phyloP scores from a whole-genome alignment of 2,888 invertebrate species.

The Mantis religiosa region DNA sequence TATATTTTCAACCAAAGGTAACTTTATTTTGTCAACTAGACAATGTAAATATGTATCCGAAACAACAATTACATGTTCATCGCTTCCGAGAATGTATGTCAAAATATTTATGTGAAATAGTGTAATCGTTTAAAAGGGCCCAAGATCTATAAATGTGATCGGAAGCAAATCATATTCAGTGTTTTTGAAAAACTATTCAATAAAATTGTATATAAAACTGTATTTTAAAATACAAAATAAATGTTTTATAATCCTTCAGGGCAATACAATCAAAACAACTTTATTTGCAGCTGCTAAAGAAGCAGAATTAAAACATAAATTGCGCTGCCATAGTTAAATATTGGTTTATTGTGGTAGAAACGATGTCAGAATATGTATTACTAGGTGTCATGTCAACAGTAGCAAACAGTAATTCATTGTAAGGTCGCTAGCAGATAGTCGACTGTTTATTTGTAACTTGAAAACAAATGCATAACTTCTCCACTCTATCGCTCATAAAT shows the following conservation, averaged over 20 bases:
- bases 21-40: background rate
- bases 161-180: background rate
- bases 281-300: background rate
- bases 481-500: background rate
- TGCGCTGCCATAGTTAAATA: background rate
- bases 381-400: background rate
- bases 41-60: background rate
- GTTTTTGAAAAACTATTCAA: background rate
- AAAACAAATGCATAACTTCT: background rate
- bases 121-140: background rate
- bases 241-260: background rate
- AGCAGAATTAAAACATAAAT: background rate
- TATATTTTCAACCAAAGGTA: background rate
- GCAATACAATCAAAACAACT: background rate
- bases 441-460: background rate
- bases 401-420: background rate
- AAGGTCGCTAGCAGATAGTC: background rate
- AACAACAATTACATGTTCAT: background rate
- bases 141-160: background rate
- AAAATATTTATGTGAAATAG: background rate
- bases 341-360: background rate
- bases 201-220: background rate
- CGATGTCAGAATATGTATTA: background rate
- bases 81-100: background rate
- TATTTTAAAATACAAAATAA: background rate